Evolutionary conservation across 2,888 invertebrate genomes (phyloP).

Genomic region (Caenorhabditis uteleia): DNA sequence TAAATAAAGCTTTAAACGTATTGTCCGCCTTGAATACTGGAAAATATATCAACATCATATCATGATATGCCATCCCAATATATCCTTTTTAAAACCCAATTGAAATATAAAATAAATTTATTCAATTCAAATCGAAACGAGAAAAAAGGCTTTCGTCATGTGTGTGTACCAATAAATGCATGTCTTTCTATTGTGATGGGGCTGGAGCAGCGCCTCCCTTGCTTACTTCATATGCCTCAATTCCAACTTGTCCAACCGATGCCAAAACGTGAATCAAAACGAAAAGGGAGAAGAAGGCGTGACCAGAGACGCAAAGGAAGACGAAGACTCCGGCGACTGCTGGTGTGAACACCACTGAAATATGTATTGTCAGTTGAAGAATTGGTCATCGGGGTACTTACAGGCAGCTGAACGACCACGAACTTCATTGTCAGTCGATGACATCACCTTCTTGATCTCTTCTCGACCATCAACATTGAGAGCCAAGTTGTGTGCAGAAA

Average conservation of each 20-base stretch:
- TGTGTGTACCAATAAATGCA: too few relatives aligned
- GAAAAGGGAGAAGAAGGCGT: constrained; percentile 42
- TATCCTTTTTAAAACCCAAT: too few relatives aligned
- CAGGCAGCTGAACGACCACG: constrained; percentile 30
- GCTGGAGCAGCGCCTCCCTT: constrained; percentile 10
- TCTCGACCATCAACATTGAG: constrained; percentile 36
- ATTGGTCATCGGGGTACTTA: too few relatives aligned
- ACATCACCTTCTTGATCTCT: constrained; percentile 25
- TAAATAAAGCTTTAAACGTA: too few relatives aligned
- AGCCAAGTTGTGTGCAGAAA: constrained; percentile 35
- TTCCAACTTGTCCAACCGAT: constrained; percentile 34
- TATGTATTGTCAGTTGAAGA: too few relatives aligned
- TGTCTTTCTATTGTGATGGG: too few relatives aligned
- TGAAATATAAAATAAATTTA: too few relatives aligned
- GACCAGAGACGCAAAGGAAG: constrained; percentile 39
- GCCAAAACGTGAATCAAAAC: constrained; percentile 39
- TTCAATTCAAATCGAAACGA: too few relatives aligned
- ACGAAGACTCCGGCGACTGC: constrained; percentile 31
- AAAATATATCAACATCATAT: too few relatives aligned
- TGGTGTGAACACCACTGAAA: constrained; percentile 21
- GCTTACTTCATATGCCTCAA: constrained; percentile 36
- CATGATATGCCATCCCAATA: too few relatives aligned
- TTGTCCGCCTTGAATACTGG: too few relatives aligned
- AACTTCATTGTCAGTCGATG: constrained; percentile 28
- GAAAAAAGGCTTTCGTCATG: too few relatives aligned